Conservation (phyloP, 2,888 invertebrate species). For the Norana najaformis region DNA sequence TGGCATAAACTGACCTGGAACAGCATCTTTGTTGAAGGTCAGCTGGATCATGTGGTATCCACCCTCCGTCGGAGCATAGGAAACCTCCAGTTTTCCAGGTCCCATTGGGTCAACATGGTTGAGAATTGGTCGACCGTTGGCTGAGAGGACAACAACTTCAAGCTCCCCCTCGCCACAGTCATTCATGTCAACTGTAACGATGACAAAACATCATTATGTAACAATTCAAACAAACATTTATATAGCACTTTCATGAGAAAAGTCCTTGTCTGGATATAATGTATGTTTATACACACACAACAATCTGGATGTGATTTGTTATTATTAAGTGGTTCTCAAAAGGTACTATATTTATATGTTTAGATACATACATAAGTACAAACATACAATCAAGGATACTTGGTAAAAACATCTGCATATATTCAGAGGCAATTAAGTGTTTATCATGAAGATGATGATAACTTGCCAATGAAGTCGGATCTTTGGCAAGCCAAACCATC, state of each 20-base stretch:
- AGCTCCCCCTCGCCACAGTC: conserved; percentile 98
- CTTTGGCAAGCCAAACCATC: conserved; percentile 86
- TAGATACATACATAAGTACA: not conserved
- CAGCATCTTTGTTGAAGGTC: conserved; percentile 71
- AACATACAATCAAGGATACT: not conserved
- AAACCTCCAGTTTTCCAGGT: conserved; percentile 88
- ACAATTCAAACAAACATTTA: not conserved
- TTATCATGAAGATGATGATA: not conserved
- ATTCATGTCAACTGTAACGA: conserved; percentile 88
- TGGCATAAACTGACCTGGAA: conserved; percentile 58
- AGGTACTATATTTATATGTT: not conserved
- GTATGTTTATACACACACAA: not conserved
- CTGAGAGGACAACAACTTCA: conserved; percentile 89
- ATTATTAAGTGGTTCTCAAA: not conserved
- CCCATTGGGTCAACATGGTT: conserved; percentile 69
- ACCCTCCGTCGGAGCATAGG: conserved; percentile 91
- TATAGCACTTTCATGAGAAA: not conserved
- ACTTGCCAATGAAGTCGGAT: conserved; percentile 90
- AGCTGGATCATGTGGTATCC: conserved; percentile 88
- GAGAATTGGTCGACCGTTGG: conserved; percentile 42
- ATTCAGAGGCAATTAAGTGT: too few species aligned
- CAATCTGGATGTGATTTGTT: not conserved
- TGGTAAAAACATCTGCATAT: too few species aligned
- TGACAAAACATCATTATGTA: not conserved
- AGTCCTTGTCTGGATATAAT: not conserved